Conservation (phyloP, 1,140 invertebrate genomes). For the Uloborus diversus region DNA sequence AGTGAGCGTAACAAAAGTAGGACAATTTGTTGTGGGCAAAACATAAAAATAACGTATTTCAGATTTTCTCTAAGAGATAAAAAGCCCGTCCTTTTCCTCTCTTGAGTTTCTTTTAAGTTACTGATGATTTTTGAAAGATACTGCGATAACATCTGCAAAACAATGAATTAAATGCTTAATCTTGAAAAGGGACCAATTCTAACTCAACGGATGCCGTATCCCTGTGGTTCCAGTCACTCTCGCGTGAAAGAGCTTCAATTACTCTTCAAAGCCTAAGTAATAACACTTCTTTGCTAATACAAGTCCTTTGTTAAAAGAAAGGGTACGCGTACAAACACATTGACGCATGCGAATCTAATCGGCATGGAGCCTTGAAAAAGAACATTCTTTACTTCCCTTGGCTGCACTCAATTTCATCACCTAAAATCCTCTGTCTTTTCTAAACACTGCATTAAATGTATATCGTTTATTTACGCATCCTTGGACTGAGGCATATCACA, state of each 20-base stretch:
- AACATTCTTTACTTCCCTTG: constrained; percentile 7
- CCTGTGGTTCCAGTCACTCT: too few species aligned
- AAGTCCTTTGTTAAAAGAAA: not conserved
- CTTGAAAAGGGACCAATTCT: too few species aligned
- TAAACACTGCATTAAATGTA: not conserved
- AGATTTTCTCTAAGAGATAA: too few species aligned
- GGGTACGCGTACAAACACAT: not conserved
- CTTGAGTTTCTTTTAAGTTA: too few species aligned
- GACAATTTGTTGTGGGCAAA: too few species aligned
- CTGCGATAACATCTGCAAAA: too few species aligned
- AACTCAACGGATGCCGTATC: too few species aligned
- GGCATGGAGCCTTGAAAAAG: not conserved
- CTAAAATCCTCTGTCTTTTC: not conserved
- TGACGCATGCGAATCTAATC: not conserved
- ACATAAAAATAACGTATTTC: too few species aligned
- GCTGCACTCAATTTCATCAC: constrained; percentile 12
- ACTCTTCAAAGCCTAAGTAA: not conserved
- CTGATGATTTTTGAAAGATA: too few species aligned
- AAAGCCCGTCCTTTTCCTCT: too few species aligned
- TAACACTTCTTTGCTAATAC: not conserved
- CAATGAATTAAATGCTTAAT: not conserved
- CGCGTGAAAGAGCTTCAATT: not conserved
- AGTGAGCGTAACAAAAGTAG: too few species aligned
- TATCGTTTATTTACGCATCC: constrained; percentile 16
- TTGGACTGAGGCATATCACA: not conserved